phyloP scores from a whole-genome alignment of 2,797 vertebrate species.

The Cryptoprocta ferox region DNA sequence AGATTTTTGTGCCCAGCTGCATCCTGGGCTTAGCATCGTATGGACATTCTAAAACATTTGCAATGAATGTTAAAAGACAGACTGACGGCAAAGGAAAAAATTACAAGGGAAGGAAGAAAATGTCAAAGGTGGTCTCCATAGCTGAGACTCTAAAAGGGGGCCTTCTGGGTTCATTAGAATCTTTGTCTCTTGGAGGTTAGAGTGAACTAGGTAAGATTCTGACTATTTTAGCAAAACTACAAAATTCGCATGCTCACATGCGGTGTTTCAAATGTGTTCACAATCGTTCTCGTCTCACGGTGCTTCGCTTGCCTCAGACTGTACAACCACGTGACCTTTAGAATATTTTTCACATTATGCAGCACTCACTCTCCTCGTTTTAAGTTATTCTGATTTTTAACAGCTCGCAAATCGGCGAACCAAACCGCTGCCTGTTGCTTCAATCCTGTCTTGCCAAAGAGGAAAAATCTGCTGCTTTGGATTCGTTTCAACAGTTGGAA shows the following conservation, averaged over 20 bases:
- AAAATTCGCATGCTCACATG: not conserved
- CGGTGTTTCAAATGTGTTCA: not conserved
- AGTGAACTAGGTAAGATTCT: constrained; percentile 4
- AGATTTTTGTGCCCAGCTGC: not conserved
- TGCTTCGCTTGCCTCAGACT: not conserved
- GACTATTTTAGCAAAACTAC: constrained; percentile 13
- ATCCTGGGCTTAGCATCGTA: not conserved
- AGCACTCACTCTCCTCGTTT: constrained; percentile 19
- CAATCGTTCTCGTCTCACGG: not conserved
- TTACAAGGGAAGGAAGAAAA: not conserved
- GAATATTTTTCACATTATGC: constrained; percentile 68
- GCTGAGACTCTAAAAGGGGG: not conserved
- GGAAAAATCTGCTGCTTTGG: constrained; percentile 69
- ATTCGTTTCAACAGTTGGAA: constrained; percentile 63
- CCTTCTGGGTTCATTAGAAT: not conserved
- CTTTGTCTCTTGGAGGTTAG: not conserved
- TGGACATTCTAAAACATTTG: not conserved
- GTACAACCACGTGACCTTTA: constrained; percentile 39
- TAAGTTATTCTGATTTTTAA: constrained; percentile 68
- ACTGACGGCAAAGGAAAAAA: not conserved
- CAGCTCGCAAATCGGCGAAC: constrained; percentile 60
- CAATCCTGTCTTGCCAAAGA: constrained; percentile 62
- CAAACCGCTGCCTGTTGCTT: constrained; percentile 63
- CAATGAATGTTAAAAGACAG: not conserved
- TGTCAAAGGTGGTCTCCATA: not conserved